Conservation (phyloP, 2,113 vertebrate species). For the Sebastes schlegelii region DNA sequence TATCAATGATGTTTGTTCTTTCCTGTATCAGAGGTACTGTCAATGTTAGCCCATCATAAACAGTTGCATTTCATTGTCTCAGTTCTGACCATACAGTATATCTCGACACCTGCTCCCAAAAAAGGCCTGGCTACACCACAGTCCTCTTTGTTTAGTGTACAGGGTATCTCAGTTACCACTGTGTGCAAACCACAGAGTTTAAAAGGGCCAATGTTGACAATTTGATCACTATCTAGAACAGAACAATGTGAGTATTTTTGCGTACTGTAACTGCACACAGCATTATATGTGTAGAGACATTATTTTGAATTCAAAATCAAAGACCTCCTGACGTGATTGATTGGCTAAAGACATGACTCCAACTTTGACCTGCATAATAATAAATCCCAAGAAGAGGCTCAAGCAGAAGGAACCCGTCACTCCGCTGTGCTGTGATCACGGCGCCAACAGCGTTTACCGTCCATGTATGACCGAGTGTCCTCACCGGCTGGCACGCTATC, state of each 20-base stretch:
- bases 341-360: neutral
- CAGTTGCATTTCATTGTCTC: constrained; percentile 12
- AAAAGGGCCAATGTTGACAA: constrained; percentile 49
- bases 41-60: neutral
- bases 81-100: neutral
- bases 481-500: constrained; percentile 61
- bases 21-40: neutral
- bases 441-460: constrained; percentile 44
- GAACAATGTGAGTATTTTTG: constrained; percentile 10
- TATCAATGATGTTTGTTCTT: neutral
- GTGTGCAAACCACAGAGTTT: constrained; percentile 25
- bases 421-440: constrained; percentile 25
- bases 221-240: constrained; percentile 44
- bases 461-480: constrained; percentile 42
- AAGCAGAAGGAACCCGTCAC: constrained; percentile 23
- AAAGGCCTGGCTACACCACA: neutral
- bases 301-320: neutral
- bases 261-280: neutral
- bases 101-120: constrained; percentile 30
- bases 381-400: neutral
- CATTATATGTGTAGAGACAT: neutral
- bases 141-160: constrained; percentile 42
- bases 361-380: neutral
- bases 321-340: constrained; percentile 1
- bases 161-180: constrained; percentile 52